Evolutionary conservation across 2,888 invertebrate species (phyloP).

Genomic region (Dendrolimus pini): DNA sequence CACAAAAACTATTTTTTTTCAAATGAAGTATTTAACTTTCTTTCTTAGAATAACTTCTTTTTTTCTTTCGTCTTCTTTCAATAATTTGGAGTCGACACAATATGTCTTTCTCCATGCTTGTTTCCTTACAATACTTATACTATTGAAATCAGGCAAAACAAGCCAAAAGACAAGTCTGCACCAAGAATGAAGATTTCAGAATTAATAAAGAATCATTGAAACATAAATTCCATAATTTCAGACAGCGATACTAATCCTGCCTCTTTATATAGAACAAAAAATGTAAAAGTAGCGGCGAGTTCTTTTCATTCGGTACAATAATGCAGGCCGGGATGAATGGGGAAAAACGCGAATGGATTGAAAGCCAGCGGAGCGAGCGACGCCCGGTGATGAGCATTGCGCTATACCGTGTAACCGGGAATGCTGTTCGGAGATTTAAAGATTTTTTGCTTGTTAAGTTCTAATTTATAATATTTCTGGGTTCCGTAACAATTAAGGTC

Average conservation of each 20-base stretch:
- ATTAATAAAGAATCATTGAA: too few relatives aligned
- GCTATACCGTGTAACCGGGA: constrained; percentile 6
- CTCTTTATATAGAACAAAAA: constrained; percentile 24
- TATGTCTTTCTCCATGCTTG: too few relatives aligned
- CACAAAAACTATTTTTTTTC: too few relatives aligned
- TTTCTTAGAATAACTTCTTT: too few relatives aligned
- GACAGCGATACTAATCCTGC: background rate
- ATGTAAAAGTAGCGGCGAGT: constrained; percentile 29
- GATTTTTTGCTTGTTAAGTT: background rate
- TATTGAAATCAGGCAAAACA: too few relatives aligned
- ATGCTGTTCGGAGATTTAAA: background rate
- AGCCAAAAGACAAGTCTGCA: too few relatives aligned
- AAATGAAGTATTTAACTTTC: too few relatives aligned
- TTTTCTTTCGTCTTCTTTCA: too few relatives aligned
- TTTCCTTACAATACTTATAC: too few relatives aligned
- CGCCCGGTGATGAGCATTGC: constrained; percentile 52
- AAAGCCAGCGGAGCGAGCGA: constrained; percentile 53
- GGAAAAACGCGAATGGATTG: constrained; percentile 44
- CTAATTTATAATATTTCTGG: background rate
- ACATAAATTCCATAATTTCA: background rate
- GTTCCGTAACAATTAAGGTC: too few relatives aligned
- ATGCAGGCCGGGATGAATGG: constrained; percentile 35
- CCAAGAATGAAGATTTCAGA: too few relatives aligned
- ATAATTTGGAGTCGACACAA: too few relatives aligned
- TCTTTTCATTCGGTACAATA: constrained; percentile 58